Percentiles rank a stretch among this genome's conserved stretches.
Conservation (phyloP, 2,797 vertebrate species). For the Parotocinclus haroldoi region DNA sequence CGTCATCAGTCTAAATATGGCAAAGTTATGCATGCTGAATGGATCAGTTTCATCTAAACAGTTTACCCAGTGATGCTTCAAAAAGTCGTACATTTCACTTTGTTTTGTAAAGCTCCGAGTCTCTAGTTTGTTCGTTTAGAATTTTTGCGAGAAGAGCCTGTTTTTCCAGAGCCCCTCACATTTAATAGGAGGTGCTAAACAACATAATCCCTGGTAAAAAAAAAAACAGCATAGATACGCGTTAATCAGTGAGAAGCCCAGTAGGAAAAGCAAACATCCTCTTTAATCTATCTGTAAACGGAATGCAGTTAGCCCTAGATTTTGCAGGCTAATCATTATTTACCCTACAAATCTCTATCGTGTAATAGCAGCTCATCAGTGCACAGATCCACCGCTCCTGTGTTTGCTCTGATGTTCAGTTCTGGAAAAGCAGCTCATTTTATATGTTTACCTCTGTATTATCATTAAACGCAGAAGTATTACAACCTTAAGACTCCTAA, state of each 20-base stretch:
- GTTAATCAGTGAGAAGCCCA: neutral
- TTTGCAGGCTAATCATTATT: slow-evolving; percentile 15
- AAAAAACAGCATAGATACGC: neutral
- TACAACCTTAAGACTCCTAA: slow-evolving; percentile 1
- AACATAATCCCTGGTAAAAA: neutral
- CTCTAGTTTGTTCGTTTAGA: no score
- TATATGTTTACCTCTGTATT: neutral
- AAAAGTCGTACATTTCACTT: no score
- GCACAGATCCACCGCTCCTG: neutral
- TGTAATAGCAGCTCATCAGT: slow-evolving; percentile 8
- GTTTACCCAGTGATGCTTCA: no score
- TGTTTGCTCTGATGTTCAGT: slow-evolving; percentile 15
- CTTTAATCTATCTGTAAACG: slow-evolving; percentile 4
- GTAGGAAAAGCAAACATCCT: neutral
- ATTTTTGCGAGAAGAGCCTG: no score
- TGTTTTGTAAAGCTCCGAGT: no score
- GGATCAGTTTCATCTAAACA: no score
- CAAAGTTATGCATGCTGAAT: no score
- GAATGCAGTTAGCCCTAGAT: neutral
- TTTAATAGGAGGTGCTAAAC: no score
- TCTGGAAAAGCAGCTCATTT: neutral
- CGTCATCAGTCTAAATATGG: no score
- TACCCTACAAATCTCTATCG: slow-evolving; percentile 8
- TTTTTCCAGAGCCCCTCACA: no score
- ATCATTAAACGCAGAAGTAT: neutral